Percentiles rank a stretch among this genome's conserved stretches.
Conservation (phyloP, 2,797 vertebrate species). For the Buphagus erythrorhynchus region DNA sequence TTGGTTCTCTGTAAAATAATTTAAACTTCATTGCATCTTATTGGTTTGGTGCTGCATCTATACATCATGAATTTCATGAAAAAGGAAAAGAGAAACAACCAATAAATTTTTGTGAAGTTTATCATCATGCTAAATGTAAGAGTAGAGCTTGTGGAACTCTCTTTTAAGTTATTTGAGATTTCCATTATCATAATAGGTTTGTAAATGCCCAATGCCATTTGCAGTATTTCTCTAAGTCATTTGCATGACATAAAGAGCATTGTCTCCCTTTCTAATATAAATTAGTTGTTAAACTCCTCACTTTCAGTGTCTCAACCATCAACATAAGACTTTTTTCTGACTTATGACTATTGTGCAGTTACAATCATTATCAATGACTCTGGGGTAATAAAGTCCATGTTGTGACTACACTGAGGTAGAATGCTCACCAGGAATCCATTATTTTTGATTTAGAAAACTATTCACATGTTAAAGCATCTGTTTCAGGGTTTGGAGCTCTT, state of each 20-base stretch:
- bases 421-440: not conserved
- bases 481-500: not conserved
- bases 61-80: not conserved
- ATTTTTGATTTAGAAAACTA: constrained; percentile 26
- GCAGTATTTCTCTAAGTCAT: not conserved
- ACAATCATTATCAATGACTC: not conserved
- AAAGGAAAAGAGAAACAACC: not conserved
- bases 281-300: not conserved
- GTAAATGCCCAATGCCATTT: not conserved
- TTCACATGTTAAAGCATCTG: not conserved
- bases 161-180: not conserved
- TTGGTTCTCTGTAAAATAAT: not conserved
- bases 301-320: constrained; percentile 5
- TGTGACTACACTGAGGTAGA: not conserved
- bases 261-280: not conserved
- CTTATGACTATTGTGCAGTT: not conserved
- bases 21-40: not conserved
- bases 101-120: not conserved
- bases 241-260: not conserved
- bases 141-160: not conserved
- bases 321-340: not conserved
- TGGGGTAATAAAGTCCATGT: not conserved
- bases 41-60: not conserved
- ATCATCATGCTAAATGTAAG: not conserved
- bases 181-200: not conserved